Conservation (phyloP, 2,888 invertebrate species). For the Volucella bombylans region DNA sequence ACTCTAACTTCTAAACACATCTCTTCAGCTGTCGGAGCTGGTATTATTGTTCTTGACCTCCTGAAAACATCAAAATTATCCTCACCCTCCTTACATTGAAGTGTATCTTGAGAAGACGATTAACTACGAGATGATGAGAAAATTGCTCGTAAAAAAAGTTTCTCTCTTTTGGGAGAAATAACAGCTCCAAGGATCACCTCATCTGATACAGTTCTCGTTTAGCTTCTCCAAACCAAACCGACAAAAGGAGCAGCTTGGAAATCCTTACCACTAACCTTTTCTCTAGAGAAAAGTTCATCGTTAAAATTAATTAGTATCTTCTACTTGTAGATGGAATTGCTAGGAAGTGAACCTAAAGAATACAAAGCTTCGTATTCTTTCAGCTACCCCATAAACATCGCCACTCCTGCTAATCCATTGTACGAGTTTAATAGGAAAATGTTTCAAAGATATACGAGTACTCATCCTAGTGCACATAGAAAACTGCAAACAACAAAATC, state of each 20-base stretch:
- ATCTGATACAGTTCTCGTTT: slow-evolving; percentile 44
- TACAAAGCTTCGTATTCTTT: slow-evolving; percentile 5
- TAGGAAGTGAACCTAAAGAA: slow-evolving; percentile 12
- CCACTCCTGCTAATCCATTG: background rate
- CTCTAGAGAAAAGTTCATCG: slow-evolving; percentile 58
- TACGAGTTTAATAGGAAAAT: slow-evolving; percentile 54
- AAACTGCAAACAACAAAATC: no score
- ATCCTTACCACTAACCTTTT: slow-evolving; percentile 40
- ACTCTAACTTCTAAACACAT: background rate
- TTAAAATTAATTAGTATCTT: slow-evolving; percentile 68
- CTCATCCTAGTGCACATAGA: no score
- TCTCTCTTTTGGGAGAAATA: slow-evolving; percentile 20
- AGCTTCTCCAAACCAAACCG: background rate
- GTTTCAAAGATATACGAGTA: slow-evolving; percentile 9
- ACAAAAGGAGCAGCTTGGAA: slow-evolving; percentile 28
- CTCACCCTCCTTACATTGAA: background rate
- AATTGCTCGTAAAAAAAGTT: slow-evolving; percentile 62
- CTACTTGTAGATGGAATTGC: slow-evolving; percentile 8
- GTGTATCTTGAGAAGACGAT: slow-evolving; percentile 48
- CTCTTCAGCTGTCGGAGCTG: background rate
- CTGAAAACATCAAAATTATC: slow-evolving; percentile 8
- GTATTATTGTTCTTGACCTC: slow-evolving; percentile 7
- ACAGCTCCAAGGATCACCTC: slow-evolving; percentile 31
- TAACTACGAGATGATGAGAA: slow-evolving; percentile 59
- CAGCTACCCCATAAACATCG: background rate